These are phyloP conservation scores for Emberiza fucata DNA, from an alignment of 2,113 vertebrate genomes.

Conservation along the genomic window DNA sequence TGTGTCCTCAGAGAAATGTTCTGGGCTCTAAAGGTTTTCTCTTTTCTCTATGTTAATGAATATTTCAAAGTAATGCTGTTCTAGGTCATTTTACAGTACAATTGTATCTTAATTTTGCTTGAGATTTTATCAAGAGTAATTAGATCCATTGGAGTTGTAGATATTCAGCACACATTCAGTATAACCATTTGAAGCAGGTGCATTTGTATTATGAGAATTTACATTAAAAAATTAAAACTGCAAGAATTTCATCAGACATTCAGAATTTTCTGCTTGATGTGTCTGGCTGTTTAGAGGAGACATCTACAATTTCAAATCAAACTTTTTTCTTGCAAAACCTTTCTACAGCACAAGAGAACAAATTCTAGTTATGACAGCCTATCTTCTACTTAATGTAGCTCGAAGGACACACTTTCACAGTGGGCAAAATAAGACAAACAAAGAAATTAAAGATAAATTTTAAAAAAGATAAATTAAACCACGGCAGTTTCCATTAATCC, in stretches of 20 bases:
- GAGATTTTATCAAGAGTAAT: slow-evolving; percentile 42
- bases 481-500: neutral
- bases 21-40: neutral
- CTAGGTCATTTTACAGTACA: neutral
- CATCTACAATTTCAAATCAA: neutral
- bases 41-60: neutral
- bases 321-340: neutral
- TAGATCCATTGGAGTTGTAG: slow-evolving; percentile 29
- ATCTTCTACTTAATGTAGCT: neutral
- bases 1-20: neutral
- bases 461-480: neutral
- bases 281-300: neutral
- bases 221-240: neutral
- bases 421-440: neutral
- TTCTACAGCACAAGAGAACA: neutral
- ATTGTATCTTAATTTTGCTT: slow-evolving; percentile 13
- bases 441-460: neutral
- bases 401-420: neutral
- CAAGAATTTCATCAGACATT: neutral
- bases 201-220: neutral
- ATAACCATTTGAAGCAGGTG: neutral
- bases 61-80: slow-evolving; percentile 4
- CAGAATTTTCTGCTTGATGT: neutral
- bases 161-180: neutral
- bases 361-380: neutral